Evolutionary conservation across 2,113 vertebrate species (phyloP), one percentile per base, ranked within the genome.

Genomic region (Mormoops blainvillei): DNA sequence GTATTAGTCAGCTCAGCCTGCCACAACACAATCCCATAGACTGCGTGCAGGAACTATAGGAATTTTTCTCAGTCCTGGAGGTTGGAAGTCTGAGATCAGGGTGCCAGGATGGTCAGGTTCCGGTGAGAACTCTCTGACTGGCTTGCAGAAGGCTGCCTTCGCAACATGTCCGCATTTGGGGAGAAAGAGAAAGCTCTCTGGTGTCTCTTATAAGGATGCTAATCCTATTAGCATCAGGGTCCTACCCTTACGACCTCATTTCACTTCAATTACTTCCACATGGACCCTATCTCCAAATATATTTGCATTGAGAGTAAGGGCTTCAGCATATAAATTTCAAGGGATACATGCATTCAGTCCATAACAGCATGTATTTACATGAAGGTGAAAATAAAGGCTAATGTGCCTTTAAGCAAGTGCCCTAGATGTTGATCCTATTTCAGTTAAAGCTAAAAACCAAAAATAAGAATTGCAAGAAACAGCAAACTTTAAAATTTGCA

Each of bases 381-480:
- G 33, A 41, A 63, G 76, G 26, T 54, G 84, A 78, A 94, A 89
- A 93, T 22, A 91, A 87, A 94, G 33, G 71, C 52, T 87, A 92
- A 77, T 87, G 38, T 89, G 33, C 33, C 83, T 71, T 67, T 78
- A 78, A 95, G 56, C 68, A 94, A 91, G 67, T 45, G 65, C 33
- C 48, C 33, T 65, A 56, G 41, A 89, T 78, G 10, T 24, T 83
- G 78, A 96, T 41, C 45, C 36, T 93, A 41, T 73, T 92, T 94
- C 13, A 22, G n/a, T 84, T 88, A 33, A 24, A 78, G 67, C n/a
- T 93, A 41, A 84, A 89, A 74, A 81, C n/a, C 67, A 80, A 92
- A 85, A 96, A 73, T 65, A 96, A 63, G 70, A 77, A 58, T 67
- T 89, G n/a, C n/a, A 36, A 85, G 41, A 94, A 85, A 90, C 4